Evolutionary conservation across 2,797 vertebrate species (phyloP), one percentile per base, ranked within the genome.

Genomic region (Triplophysa bombifrons): DNA sequence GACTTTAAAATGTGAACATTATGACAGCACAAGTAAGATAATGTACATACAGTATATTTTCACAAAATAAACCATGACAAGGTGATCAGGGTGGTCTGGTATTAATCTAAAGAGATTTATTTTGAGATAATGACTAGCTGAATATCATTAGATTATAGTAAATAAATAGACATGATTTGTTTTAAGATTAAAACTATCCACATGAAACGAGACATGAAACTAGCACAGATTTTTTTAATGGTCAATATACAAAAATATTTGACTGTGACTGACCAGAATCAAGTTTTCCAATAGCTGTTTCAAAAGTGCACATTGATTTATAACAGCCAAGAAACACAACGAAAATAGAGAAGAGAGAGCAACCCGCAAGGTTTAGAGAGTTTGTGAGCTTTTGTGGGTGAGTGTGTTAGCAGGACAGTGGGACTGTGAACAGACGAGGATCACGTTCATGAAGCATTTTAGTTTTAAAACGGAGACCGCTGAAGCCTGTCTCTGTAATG

Each of bases 391-490:
- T 38, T 67, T 69, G 74, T 71, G 76, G 76, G 67, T 76, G 65
- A 68, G 72, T 84, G 66, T 82, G 80, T 81, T 67, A 76, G 73
- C 17, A 64, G 17, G 80, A 60, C 64, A 70, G 72, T 58, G 70
- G 73, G 61, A 58, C 69, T 70, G 82, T 78, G 51, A 48, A 76
- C 76, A 71, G 69, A 63, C 72, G 73, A 50, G 68, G 80, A 82
- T 80, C 65, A 78, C 48, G n/a, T 44, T 68, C 69, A 76, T 76
- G 48, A 66, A 82, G 74, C 46, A 63, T 74, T 69, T 78, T 68
- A 78, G 70, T 77, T 81, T 82, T 46, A 77, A 80, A 84, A 80
- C 58, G 73, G 48, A 80, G 64, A 74, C 65, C 76, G 74, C 58
- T 78, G 75, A 68, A 78, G 63, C 70, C 75, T 53, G 67, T 74